A percentile compares a stretch with the other conserved stretches of the same genome.
Evolutionary conservation across 1,140 invertebrate species (phyloP).

Genomic region (Drosophila ambigua): DNA sequence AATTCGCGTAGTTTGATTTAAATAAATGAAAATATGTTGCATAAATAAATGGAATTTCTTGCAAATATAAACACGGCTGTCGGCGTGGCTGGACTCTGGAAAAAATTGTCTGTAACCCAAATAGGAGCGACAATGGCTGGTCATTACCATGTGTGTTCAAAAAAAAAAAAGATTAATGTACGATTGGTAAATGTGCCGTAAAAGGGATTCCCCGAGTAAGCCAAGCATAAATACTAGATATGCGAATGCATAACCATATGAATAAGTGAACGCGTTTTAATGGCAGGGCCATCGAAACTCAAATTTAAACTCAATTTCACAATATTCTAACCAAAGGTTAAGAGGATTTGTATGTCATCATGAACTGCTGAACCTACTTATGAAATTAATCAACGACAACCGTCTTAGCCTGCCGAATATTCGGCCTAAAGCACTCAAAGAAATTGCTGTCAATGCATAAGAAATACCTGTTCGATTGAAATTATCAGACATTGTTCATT

Average conservation of each 20-base stretch:
- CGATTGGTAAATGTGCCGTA: slow-evolving; percentile 7
- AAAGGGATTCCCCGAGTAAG: slow-evolving; percentile 11
- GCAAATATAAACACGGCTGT: not conserved
- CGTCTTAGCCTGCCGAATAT: too few relatives aligned
- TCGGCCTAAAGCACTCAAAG: too few relatives aligned
- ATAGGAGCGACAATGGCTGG: slow-evolving; percentile 9
- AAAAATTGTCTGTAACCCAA: slow-evolving; percentile 18
- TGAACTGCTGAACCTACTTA: too few relatives aligned
- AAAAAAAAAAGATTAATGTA: slow-evolving; percentile 3
- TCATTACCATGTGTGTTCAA: slow-evolving; percentile 27
- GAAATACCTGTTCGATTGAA: too few relatives aligned
- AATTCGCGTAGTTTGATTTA: slow-evolving; percentile 45
- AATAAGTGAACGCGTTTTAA: slow-evolving; percentile 1
- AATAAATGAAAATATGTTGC: slow-evolving; percentile 41
- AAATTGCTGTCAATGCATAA: too few relatives aligned
- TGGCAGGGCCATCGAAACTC: not conserved
- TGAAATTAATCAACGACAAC: too few relatives aligned
- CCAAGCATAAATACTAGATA: slow-evolving; percentile 25
- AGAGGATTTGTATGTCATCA: too few relatives aligned
- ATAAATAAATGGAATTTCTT: slow-evolving; percentile 24
- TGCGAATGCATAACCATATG: not conserved
- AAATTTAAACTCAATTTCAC: too few relatives aligned
- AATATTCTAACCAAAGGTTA: too few relatives aligned
- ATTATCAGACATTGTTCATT: slow-evolving; percentile 11
- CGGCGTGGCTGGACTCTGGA: not conserved